A percentile compares a stretch with the other conserved stretches of the same genome.
Evolutionary conservation across 1,140 invertebrate species (phyloP).

Genomic region (Centruroides sculpturatus): DNA sequence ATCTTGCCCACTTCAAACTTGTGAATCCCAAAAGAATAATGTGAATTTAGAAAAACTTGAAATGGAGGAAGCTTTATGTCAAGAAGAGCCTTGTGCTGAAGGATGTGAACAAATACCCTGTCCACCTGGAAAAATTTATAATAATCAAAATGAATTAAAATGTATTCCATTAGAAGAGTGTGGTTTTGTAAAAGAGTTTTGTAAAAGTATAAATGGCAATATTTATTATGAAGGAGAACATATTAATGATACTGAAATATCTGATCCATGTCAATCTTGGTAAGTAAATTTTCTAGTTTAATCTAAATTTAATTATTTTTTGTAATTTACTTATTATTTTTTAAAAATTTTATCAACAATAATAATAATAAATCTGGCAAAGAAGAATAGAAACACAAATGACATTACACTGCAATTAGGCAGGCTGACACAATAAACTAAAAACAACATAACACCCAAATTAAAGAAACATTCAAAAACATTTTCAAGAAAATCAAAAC

Average conservation of each 20-base stretch:
- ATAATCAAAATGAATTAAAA: conserved; percentile 44
- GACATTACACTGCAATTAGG: too few species aligned
- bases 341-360: too few species aligned
- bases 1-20: conserved; percentile 61
- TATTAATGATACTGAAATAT: neutral
- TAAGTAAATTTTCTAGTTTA: conserved; percentile 13
- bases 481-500: too few species aligned
- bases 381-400: too few species aligned
- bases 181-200: neutral
- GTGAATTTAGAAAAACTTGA: too few species aligned
- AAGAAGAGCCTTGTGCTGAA: conserved; percentile 57
- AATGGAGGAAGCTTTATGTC: too few species aligned
- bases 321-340: too few species aligned
- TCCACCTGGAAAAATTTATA: conserved; percentile 47
- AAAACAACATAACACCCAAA: too few species aligned
- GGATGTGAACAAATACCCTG: conserved; percentile 56
- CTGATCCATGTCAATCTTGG: conserved; percentile 59
- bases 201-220: neutral
- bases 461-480: too few species aligned
- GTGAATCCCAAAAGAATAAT: conserved; percentile 45
- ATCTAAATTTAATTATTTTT: too few species aligned
- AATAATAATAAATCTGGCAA: too few species aligned
- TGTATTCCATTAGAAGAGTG: conserved; percentile 33
- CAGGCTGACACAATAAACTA: too few species aligned
- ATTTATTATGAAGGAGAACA: conserved; percentile 13